Conservation (phyloP, 1,140 invertebrate genomes). For the Caenorhabditis inopinata region DNA sequence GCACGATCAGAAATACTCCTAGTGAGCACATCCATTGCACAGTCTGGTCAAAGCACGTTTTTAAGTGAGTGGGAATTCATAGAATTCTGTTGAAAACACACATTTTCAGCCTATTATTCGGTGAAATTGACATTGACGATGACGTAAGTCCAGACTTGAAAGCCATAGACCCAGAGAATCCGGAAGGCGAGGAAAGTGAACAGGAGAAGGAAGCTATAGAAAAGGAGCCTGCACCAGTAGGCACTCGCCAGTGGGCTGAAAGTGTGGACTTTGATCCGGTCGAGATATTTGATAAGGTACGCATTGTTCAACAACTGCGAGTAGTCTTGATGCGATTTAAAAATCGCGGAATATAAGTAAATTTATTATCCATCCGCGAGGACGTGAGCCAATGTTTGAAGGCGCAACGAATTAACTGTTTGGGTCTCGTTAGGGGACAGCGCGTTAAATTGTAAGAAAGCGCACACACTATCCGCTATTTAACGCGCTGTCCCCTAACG, state of each 20-base stretch:
- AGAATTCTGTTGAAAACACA: not conserved
- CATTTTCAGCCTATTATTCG: constrained; percentile 84
- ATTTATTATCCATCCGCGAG: too few species aligned
- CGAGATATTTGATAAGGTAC: constrained; percentile 70
- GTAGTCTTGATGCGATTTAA: not conserved
- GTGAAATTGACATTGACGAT: constrained; percentile 89
- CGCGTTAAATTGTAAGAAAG: too few species aligned
- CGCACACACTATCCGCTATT: too few species aligned
- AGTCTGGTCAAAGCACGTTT: constrained; percentile 98
- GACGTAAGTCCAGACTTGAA: constrained; percentile 95
- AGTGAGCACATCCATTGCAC: constrained; percentile 98
- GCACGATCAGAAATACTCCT: constrained; percentile 98
- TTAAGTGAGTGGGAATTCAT: constrained; percentile 77
- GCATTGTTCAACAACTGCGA: not conserved
- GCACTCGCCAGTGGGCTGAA: constrained; percentile 86
- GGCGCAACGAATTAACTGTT: too few species aligned
- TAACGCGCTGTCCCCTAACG: too few species aligned
- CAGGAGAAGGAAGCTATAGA: not conserved
- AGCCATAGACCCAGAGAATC: constrained; percentile 78
- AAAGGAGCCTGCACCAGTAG: constrained; percentile 64
- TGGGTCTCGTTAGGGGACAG: too few species aligned
- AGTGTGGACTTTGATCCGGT: constrained; percentile 80
- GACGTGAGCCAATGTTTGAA: too few species aligned
- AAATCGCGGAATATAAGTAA: not conserved
- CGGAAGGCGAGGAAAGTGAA: constrained; percentile 73